Evolutionary conservation across 2,113 vertebrate genomes (phyloP).

Genomic region (Bufo bufo): DNA sequence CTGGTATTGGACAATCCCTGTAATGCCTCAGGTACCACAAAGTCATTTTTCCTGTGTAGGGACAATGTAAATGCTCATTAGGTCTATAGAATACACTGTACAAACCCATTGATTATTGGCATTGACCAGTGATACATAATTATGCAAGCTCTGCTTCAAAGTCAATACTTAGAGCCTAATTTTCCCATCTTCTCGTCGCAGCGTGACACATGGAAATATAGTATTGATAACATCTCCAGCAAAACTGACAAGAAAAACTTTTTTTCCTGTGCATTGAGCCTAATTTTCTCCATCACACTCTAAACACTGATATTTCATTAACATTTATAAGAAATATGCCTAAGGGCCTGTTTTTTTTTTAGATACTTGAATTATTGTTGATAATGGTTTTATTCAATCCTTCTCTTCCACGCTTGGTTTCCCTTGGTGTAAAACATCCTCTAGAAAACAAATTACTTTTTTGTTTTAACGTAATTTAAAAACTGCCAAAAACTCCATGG

Average conservation of each 20-base stretch:
- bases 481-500: background rate
- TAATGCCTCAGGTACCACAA: no score
- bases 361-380: constrained; percentile 9
- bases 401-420: constrained; percentile 17
- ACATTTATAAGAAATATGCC: constrained; percentile 20
- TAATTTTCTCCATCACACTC: background rate
- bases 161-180: constrained; percentile 9
- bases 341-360: background rate
- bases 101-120: background rate
- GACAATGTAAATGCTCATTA: background rate
- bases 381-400: background rate
- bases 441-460: constrained; percentile 26
- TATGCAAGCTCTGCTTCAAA: background rate
- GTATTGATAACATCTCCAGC: constrained; percentile 21
- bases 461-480: constrained; percentile 4
- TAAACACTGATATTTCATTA: constrained; percentile 15
- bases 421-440: constrained; percentile 39
- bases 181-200: background rate
- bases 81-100: background rate
- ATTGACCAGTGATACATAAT: background rate
- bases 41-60: background rate
- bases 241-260: background rate
- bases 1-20: no score
- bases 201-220: constrained; percentile 6
- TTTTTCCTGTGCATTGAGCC: background rate